A percentile compares a stretch with the other conserved stretches of the same genome.
Conservation (phyloP, 2,888 invertebrate genomes). For the Dichetophora obliterata region DNA sequence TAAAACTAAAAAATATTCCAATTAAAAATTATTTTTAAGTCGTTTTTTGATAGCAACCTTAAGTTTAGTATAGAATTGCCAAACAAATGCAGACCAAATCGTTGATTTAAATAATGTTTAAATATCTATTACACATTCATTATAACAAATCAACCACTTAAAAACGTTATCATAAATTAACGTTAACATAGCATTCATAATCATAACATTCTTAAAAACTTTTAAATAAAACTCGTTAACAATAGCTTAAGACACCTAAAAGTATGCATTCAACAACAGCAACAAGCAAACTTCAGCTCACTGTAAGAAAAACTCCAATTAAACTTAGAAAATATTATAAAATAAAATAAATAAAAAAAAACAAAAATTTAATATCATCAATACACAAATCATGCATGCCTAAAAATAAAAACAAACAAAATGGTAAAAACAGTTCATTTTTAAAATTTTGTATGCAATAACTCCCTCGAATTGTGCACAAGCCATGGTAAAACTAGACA, state of each 20-base stretch:
- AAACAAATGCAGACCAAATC: too few species aligned
- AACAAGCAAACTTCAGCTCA: conserved; percentile 50
- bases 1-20: too few species aligned
- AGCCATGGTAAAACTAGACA: too few species aligned
- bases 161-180: neutral
- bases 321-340: conserved; percentile 46
- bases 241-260: conserved; percentile 24
- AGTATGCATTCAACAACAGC: conserved; percentile 25
- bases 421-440: conserved; percentile 1
- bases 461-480: too few species aligned
- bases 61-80: neutral
- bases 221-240: neutral
- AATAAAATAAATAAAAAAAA: neutral
- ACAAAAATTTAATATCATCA: conserved; percentile 1
- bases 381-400: neutral
- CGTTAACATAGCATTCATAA: neutral
- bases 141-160: neutral
- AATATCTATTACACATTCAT: neutral
- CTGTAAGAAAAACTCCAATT: conserved; percentile 64
- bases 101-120: too few species aligned
- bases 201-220: neutral
- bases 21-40: too few species aligned
- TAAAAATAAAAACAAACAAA: conserved; percentile 1
- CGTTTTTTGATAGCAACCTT: neutral
- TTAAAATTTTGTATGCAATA: too few species aligned